Conservation (phyloP, 2,113 vertebrate genomes). For the Perca schrenkii region DNA sequence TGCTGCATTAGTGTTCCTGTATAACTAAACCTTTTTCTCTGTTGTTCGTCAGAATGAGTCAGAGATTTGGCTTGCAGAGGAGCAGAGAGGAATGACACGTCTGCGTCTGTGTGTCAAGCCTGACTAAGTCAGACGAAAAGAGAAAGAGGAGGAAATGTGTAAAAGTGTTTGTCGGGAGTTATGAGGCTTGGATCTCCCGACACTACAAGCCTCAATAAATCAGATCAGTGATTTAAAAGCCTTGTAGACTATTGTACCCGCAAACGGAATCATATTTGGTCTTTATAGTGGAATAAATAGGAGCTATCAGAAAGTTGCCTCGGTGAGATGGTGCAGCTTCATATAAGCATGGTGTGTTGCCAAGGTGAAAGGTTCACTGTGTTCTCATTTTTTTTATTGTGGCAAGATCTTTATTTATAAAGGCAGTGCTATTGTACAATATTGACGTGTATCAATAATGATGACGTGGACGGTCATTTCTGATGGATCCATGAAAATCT, state of each 20-base stretch:
- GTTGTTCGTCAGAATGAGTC: conserved; percentile 52
- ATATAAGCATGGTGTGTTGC: not conserved
- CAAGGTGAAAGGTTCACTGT: conserved; percentile 30
- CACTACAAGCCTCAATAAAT: conserved; percentile 66
- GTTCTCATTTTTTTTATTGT: too few relatives aligned
- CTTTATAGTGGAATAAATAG: conserved; percentile 65
- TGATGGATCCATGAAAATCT: not conserved
- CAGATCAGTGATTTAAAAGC: conserved; percentile 71
- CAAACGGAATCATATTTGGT: conserved; percentile 73
- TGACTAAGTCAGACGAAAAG: conserved; percentile 50
- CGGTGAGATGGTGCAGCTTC: conserved; percentile 25
- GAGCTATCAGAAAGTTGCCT: conserved; percentile 37
- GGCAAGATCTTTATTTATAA: too few relatives aligned
- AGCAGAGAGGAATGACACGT: conserved; percentile 46
- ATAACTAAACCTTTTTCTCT: conserved; percentile 29
- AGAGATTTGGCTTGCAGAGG: conserved; percentile 32
- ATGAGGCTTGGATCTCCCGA: conserved; percentile 66
- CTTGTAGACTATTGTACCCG: conserved; percentile 53
- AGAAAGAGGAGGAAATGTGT: not conserved
- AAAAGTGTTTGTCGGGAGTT: conserved; percentile 65
- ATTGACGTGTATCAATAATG: too few relatives aligned
- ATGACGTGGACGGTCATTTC: too few relatives aligned
- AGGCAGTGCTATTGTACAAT: not conserved
- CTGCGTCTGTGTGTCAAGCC: conserved; percentile 46
- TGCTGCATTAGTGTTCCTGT: conserved; percentile 54